Base-by-base conservation (phyloP, 2,113 vertebrate species). In the Lepus timidus region DNA sequence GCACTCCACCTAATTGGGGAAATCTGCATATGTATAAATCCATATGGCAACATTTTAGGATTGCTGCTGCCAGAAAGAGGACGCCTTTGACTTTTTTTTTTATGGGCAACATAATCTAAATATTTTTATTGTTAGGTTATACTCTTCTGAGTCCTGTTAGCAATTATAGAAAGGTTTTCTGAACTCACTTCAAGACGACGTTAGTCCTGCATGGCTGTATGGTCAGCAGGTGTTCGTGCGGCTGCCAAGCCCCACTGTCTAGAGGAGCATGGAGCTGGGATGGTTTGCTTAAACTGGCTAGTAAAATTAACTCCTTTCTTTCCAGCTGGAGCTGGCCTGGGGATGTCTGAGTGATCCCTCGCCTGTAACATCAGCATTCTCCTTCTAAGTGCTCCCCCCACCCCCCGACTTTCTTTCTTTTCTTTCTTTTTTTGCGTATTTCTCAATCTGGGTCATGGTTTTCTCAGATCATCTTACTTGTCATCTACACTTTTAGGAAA, bases 81-180 rank as follows among this genome's bases (percentile, higher is more conserved):
- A 97, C 94, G 94, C 94, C 89, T 97, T 98, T 95, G 84, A 90
- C 70, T 93, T 91, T 97, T 96, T 96, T 96, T 96, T 98, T 97
- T 68, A 98, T 93, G 92, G 88, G 94, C 98, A 98, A 97, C 86
- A 97, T 96, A 98, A 98, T 97, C 94, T 85, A 98, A 98, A 98
- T 98, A 98, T 98, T 98, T 98, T 97, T 97, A 97, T 97, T 98
- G 98, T 97, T 98, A 98, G 96, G 98, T 98, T 98, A 96, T 96
- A 97, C 58, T 91, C 85, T 97, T 98, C 88, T 78, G 95, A 97
- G 97, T 96, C 97, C 97, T 98, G 98, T 97, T 98, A 98, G 98
- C 97, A 98, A 98, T 98, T 98, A 98, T 0, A 92, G 96, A 96
- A 93, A 97, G 95, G 94, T 96, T 88, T 88, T 96, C 85, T 97